A percentile compares a stretch with the other conserved stretches of the same genome.
These are phyloP conservation scores for Neotoxoptera formosana DNA, from an alignment of 1,140 invertebrate species.

Conservation along the genomic window DNA sequence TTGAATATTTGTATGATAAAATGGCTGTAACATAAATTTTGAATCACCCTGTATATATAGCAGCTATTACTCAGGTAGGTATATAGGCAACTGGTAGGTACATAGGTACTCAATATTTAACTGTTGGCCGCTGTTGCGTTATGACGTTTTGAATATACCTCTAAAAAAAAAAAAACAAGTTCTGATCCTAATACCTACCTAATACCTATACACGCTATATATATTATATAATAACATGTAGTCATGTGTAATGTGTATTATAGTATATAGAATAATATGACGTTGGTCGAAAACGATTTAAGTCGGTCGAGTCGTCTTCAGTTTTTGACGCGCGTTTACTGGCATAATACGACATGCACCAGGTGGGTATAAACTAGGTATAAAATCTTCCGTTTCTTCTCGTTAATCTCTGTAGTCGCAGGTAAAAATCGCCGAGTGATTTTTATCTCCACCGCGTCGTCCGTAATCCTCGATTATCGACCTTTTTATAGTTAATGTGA, in stretches of 20 bases:
- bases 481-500: no score
- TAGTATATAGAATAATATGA: background rate
- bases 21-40: no score
- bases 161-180: background rate
- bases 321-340: background rate
- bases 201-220: background rate
- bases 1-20: no score
- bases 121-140: background rate
- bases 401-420: background rate
- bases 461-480: background rate
- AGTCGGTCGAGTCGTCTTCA: conserved; percentile 9
- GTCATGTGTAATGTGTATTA: no score
- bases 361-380: background rate
- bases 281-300: background rate
- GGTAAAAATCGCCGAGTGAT: background rate
- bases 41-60: no score
- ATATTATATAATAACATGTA: conserved; percentile 1
- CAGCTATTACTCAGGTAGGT: background rate
- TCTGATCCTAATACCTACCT: background rate
- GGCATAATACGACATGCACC: conserved; percentile 6
- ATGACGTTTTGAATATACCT: background rate
- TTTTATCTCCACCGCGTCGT: background rate
- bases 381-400: background rate
- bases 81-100: background rate
- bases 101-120: background rate